phyloP scores from a whole-genome alignment of 2,113 vertebrate genomes.

The Peucedramus taeniatus region DNA sequence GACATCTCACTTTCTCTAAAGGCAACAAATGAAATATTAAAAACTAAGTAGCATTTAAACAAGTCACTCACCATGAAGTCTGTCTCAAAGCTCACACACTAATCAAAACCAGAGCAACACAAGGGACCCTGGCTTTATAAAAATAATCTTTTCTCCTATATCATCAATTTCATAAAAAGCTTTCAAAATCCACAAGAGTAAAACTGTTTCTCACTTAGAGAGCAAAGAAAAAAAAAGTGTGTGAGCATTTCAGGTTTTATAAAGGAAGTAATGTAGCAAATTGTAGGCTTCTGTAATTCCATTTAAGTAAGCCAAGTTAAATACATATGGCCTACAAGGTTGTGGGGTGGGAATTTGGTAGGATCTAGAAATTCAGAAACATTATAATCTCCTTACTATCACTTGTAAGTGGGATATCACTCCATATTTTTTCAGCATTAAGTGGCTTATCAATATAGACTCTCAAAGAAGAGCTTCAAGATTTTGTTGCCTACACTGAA shows the following conservation, averaged over 20 bases:
- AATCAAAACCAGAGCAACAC: conserved; percentile 44
- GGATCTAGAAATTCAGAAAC: not conserved
- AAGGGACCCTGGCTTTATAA: conserved; percentile 33
- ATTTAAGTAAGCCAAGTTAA: conserved; percentile 26
- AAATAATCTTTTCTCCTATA: conserved; percentile 37
- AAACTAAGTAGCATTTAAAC: conserved; percentile 58
- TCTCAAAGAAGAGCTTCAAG: not conserved
- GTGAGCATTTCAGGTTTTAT: conserved; percentile 1
- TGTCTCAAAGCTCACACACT: not conserved
- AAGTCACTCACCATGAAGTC: conserved; percentile 27
- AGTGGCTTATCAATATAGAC: not conserved
- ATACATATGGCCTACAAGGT: not conserved
- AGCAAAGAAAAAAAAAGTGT: not conserved
- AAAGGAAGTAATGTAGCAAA: conserved; percentile 39
- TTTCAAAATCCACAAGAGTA: conserved; percentile 48
- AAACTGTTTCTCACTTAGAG: conserved; percentile 15
- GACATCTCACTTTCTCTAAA: conserved; percentile 48
- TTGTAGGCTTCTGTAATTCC: not conserved
- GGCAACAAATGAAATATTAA: conserved; percentile 54
- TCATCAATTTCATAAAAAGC: conserved; percentile 54
- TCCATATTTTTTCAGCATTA: not conserved
- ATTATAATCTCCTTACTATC: not conserved
- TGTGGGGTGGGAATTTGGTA: conserved; percentile 1
- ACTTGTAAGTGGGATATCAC: not conserved
- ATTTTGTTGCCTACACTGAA: not conserved